A percentile compares a stretch with the other conserved stretches of the same genome.
Conservation (phyloP, 2,113 vertebrate genomes). For the Pleuronectes platessa region DNA sequence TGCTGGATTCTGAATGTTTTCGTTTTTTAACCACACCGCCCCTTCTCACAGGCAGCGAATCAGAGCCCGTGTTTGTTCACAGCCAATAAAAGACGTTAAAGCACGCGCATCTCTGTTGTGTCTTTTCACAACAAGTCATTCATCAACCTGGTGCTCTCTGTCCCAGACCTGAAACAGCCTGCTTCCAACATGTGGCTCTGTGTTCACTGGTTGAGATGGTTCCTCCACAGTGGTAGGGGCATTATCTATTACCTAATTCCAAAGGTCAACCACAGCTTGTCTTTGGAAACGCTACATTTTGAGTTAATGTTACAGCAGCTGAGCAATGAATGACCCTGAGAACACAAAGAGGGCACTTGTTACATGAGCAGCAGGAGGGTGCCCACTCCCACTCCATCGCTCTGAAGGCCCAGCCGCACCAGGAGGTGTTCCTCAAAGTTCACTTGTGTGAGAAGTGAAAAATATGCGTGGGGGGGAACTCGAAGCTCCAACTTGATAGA, state of each 20-base stretch:
- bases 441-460: neutral
- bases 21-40: neutral
- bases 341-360: no score
- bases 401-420: no score
- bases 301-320: neutral
- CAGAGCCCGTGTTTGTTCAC: neutral
- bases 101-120: slow-evolving; percentile 51
- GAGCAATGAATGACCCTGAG: neutral
- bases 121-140: slow-evolving; percentile 49
- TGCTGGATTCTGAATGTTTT: neutral
- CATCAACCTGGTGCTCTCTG: neutral
- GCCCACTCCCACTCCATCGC: neutral
- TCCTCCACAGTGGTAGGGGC: neutral
- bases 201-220: neutral
- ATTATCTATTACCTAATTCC: neutral
- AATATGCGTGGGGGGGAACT: neutral
- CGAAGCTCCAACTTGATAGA: no score
- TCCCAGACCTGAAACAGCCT: neutral
- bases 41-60: neutral
- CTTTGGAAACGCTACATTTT: neutral
- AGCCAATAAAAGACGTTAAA: slow-evolving; percentile 38
- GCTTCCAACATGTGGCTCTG: neutral
- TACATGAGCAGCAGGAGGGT: no score
- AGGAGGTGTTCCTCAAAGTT: neutral
- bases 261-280: neutral